Evolutionary conservation across 1,140 invertebrate genomes (phyloP).

Genomic region (Heliconius eleuchia): DNA sequence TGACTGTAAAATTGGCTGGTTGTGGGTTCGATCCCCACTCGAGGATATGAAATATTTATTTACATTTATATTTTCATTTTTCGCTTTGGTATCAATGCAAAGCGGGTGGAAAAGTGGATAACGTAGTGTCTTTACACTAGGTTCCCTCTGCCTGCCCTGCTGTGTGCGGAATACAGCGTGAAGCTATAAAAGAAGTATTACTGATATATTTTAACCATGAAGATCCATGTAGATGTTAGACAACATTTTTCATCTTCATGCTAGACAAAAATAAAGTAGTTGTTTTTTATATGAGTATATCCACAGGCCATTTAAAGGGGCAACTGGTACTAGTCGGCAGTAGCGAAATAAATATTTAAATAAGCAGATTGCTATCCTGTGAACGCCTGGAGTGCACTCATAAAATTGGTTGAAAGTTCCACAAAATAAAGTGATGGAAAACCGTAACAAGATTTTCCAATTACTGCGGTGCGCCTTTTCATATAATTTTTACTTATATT

Average conservation of each 20-base stretch:
- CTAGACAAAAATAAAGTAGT: conserved; percentile 3
- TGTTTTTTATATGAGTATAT: not conserved
- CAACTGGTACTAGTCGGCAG: not conserved
- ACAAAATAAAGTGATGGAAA: conserved; percentile 19
- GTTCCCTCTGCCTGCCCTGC: too few relatives aligned
- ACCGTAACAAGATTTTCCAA: conserved; percentile 15
- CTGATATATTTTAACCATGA: not conserved
- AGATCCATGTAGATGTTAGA: not conserved
- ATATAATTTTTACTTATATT: not conserved
- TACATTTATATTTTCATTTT: too few relatives aligned
- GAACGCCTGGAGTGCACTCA: conserved; percentile 16
- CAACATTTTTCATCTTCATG: not conserved
- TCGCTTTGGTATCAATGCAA: too few relatives aligned
- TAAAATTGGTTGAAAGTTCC: conserved; percentile 16
- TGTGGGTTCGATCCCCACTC: too few relatives aligned
- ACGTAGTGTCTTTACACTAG: too few relatives aligned
- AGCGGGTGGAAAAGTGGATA: too few relatives aligned
- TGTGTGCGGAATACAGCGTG: too few relatives aligned
- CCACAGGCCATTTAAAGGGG: conserved; percentile 5
- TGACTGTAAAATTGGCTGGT: too few relatives aligned
- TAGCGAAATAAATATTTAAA: conserved; percentile 22
- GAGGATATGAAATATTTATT: too few relatives aligned
- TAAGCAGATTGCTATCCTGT: conserved; percentile 20
- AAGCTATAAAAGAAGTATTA: too few relatives aligned
- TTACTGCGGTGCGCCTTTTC: conserved; percentile 3